Conservation (phyloP, 2,888 invertebrate species). For the Eretmocerus hayati region DNA sequence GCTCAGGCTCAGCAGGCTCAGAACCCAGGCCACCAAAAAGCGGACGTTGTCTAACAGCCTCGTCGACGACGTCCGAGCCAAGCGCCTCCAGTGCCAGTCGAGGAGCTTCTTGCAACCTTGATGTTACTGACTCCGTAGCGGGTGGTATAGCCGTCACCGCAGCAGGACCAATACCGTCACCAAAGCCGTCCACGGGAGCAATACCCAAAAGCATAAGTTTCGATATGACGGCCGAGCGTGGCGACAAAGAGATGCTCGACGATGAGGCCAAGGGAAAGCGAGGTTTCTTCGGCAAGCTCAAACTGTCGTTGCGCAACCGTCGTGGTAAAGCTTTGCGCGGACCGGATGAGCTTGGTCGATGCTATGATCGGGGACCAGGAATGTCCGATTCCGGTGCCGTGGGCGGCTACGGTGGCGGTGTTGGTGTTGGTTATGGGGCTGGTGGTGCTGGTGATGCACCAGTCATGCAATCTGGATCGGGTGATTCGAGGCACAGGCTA, state of each 20-base stretch:
- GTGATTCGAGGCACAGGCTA: constrained; percentile 35
- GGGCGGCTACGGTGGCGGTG: constrained; percentile 28
- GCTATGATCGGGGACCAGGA: constrained; percentile 41
- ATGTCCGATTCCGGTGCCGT: constrained; percentile 13
- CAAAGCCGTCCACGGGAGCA: constrained; percentile 65
- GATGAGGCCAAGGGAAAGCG: constrained; percentile 55
- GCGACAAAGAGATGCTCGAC: constrained; percentile 56
- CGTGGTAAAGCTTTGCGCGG: constrained; percentile 52
- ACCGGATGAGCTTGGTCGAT: constrained; percentile 42
- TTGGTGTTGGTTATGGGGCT: too few relatives aligned
- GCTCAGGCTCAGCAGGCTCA: constrained; percentile 47
- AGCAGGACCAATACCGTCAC: constrained; percentile 24
- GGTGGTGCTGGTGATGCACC: too few relatives aligned
- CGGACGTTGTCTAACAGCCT: too few relatives aligned
- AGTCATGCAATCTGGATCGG: constrained; percentile 9
- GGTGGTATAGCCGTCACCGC: constrained; percentile 28
- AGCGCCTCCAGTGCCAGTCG: neutral
- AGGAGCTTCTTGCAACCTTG: neutral
- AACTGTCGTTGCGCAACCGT: constrained; percentile 61
- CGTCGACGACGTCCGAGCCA: neutral
- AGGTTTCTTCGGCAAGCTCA: constrained; percentile 68
- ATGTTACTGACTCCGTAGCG: neutral
- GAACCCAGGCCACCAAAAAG: constrained; percentile 34
- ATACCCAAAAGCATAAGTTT: constrained; percentile 90
- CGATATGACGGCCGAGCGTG: constrained; percentile 80